These are phyloP conservation scores for Lineus longissimus DNA, from an alignment of 1,140 invertebrate species.

Conservation along the genomic window DNA sequence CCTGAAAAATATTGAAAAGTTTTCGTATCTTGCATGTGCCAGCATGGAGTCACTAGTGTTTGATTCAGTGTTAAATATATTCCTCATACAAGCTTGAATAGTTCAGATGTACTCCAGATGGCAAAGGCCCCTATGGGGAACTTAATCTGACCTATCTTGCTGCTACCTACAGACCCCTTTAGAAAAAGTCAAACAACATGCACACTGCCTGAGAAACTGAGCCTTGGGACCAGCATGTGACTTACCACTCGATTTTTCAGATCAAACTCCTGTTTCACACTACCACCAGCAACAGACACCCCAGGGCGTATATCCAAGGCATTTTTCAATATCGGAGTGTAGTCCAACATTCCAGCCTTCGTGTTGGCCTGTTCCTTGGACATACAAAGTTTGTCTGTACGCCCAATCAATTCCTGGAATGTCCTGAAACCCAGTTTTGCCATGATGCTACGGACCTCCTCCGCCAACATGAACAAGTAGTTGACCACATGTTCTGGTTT, in stretches of 20 bases:
- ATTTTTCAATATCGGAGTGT: conserved; percentile 80
- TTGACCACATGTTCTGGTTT: conserved; percentile 98
- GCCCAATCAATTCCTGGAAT: conserved; percentile 91
- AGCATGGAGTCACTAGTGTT: too few relatives aligned
- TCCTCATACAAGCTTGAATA: too few relatives aligned
- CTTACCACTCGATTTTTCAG: conserved; percentile 73
- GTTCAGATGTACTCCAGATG: too few relatives aligned
- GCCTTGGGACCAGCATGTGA: not conserved
- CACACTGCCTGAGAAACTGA: too few relatives aligned
- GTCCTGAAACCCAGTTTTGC: conserved; percentile 81
- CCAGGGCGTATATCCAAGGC: conserved; percentile 84
- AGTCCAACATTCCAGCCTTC: conserved; percentile 83
- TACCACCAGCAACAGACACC: conserved; percentile 87
- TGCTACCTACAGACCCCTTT: too few relatives aligned
- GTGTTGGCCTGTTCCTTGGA: conserved; percentile 58
- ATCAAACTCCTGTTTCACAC: conserved; percentile 81
- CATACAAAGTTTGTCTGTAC: conserved; percentile 73
- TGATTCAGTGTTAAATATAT: too few relatives aligned
- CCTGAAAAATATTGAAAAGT: conserved; percentile 48
- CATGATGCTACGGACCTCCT: conserved; percentile 89
- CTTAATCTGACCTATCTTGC: too few relatives aligned
- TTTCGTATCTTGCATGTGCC: too few relatives aligned
- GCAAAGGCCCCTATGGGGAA: too few relatives aligned
- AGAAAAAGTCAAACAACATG: too few relatives aligned
- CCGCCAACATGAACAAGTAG: conserved; percentile 94